Conservation (phyloP, 2,888 invertebrate genomes). For the Dyspetes luteomarginatus region DNA sequence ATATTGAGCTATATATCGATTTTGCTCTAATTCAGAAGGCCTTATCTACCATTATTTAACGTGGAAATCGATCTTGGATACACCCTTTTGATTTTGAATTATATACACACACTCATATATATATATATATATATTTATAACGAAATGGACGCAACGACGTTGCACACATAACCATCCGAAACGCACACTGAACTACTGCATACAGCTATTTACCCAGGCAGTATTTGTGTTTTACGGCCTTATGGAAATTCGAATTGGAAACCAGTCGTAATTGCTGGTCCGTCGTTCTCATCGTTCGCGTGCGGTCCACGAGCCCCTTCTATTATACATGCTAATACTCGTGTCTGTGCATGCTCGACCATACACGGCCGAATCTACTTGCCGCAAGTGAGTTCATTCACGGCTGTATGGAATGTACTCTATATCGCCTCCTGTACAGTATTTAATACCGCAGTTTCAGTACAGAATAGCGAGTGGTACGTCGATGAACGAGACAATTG, state of each 20-base stretch:
- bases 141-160: too few relatives aligned
- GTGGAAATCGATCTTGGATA: neutral
- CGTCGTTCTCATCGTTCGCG: slow-evolving; percentile 40
- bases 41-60: neutral
- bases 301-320: slow-evolving; percentile 46
- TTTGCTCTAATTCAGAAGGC: neutral
- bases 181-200: neutral
- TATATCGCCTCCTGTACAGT: neutral
- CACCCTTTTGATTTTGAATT: neutral
- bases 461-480: neutral
- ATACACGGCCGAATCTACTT: slow-evolving; percentile 49
- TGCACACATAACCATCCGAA: neutral
- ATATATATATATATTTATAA: neutral
- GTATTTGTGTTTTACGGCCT: slow-evolving; percentile 64
- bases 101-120: neutral
- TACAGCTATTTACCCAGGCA: neutral
- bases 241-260: slow-evolving; percentile 68
- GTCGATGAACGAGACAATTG: slow-evolving; percentile 8
- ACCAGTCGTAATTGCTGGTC: slow-evolving; percentile 66
- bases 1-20: slow-evolving; percentile 6
- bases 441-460: neutral
- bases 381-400: slow-evolving; percentile 21
- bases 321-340: slow-evolving; percentile 21
- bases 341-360: slow-evolving; percentile 14
- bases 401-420: slow-evolving; percentile 12